A percentile compares a stretch with the other conserved stretches of the same genome.
phyloP scores from a whole-genome alignment of 2,113 vertebrate genomes.

The Eurystomus gularis region DNA sequence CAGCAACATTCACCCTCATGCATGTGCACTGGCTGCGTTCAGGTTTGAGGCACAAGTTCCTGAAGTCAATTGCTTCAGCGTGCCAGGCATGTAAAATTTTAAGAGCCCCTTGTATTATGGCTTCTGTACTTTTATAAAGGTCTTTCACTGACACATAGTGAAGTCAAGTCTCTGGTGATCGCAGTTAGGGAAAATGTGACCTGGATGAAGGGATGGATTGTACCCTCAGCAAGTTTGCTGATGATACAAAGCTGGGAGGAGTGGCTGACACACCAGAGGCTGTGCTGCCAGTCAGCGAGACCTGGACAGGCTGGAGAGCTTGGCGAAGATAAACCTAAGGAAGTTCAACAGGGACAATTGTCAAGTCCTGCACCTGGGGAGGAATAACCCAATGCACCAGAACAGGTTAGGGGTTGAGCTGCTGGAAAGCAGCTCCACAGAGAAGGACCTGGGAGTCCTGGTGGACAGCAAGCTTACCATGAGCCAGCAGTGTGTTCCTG shows the following conservation, averaged over 20 bases:
- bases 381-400: too few species aligned
- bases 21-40: rapidly evolving
- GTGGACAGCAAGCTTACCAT: too few species aligned
- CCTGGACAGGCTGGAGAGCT: neutral
- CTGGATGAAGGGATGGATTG: neutral
- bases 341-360: neutral
- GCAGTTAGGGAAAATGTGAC: neutral
- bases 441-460: too few species aligned
- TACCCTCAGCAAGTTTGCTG: neutral
- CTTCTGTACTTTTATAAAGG: neutral
- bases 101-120: neutral
- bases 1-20: rapidly evolving
- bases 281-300: neutral
- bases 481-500: too few species aligned
- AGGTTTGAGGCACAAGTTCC: neutral
- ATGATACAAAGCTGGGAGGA: neutral
- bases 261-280: neutral
- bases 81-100: neutral
- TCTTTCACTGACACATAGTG: neutral
- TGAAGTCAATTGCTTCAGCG: neutral
- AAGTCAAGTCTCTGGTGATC: neutral
- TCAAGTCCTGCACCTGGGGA: neutral
- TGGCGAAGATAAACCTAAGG: neutral
- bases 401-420: too few species aligned
- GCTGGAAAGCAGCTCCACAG: too few species aligned